These are phyloP conservation scores for Dexiosoma caninum DNA, from an alignment of 2,888 invertebrate species.

Conservation along the genomic window DNA sequence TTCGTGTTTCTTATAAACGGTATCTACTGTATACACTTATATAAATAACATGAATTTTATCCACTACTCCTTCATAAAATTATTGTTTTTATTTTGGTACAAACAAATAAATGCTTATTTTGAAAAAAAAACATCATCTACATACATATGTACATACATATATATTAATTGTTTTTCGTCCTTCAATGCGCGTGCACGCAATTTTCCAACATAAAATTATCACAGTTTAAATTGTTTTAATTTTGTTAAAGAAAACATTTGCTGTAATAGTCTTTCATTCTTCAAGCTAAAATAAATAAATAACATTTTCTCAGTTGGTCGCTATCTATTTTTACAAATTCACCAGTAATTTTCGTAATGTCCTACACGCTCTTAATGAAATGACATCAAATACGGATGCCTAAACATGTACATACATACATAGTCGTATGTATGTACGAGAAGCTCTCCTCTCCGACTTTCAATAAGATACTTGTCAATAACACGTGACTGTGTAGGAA, in stretches of 20 bases:
- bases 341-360: slow-evolving; percentile 29
- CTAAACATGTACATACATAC: too few relatives aligned
- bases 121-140: background rate
- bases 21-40: too few relatives aligned
- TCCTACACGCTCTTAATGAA: slow-evolving; percentile 24
- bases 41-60: too few relatives aligned
- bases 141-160: background rate
- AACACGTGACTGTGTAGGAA: slow-evolving; percentile 63
- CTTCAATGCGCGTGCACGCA: slow-evolving; percentile 12
- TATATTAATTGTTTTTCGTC: background rate
- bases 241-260: background rate
- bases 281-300: background rate
- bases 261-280: background rate
- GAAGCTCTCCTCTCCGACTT: background rate
- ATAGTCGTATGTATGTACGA: slow-evolving; percentile 9
- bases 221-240: slow-evolving; percentile 20
- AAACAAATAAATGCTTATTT: too few relatives aligned
- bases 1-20: too few relatives aligned
- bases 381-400: background rate
- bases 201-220: slow-evolving; percentile 38
- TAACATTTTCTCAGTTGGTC: slow-evolving; percentile 37
- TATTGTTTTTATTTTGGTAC: too few relatives aligned
- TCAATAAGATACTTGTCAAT: slow-evolving; percentile 48
- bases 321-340: slow-evolving; percentile 25
- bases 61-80: too few relatives aligned